phyloP scores from a whole-genome alignment of 2,888 invertebrate species.

The Malacosoma neustria region DNA sequence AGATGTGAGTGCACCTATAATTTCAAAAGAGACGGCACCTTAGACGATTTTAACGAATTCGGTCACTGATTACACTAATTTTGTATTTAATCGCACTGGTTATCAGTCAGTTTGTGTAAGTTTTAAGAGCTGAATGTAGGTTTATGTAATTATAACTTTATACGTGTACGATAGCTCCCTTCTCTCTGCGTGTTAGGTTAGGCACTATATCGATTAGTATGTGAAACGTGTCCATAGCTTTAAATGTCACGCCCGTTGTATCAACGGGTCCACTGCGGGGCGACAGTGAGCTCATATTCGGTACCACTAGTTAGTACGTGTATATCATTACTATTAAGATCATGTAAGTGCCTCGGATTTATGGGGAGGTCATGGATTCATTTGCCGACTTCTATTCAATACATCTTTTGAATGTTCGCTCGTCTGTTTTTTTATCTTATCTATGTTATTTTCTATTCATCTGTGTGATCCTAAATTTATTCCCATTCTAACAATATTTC shows the following conservation, averaged over 20 bases:
- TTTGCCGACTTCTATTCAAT: constrained; percentile 34
- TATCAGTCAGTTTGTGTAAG: constrained; percentile 55
- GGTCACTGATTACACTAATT: constrained; percentile 62
- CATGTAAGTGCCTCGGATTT: constrained; percentile 70
- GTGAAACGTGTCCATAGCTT: constrained; percentile 74
- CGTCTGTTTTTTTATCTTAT: not conserved
- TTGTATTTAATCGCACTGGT: constrained; percentile 66
- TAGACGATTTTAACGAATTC: constrained; percentile 54
- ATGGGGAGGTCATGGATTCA: constrained; percentile 57
- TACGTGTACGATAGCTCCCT: constrained; percentile 63
- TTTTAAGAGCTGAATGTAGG: constrained; percentile 61
- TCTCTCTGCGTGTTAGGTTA: constrained; percentile 69
- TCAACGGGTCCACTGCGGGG: constrained; percentile 63
- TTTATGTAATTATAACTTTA: constrained; percentile 51
- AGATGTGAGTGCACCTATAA: constrained; percentile 50
- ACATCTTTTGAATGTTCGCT: constrained; percentile 4
- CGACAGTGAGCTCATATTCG: constrained; percentile 57
- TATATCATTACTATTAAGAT: constrained; percentile 71
- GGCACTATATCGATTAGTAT: constrained; percentile 55
- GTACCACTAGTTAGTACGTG: constrained; percentile 65
- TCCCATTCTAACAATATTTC: no score
- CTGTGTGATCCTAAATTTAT: not conserved
- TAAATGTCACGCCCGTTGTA: constrained; percentile 70
- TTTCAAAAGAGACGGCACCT: constrained; percentile 58
- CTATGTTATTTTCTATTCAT: not conserved